A percentile compares a stretch with the other conserved stretches of the same genome.
phyloP scores from a whole-genome alignment of 2,113 vertebrate species.

The Hiodon tergisus region DNA sequence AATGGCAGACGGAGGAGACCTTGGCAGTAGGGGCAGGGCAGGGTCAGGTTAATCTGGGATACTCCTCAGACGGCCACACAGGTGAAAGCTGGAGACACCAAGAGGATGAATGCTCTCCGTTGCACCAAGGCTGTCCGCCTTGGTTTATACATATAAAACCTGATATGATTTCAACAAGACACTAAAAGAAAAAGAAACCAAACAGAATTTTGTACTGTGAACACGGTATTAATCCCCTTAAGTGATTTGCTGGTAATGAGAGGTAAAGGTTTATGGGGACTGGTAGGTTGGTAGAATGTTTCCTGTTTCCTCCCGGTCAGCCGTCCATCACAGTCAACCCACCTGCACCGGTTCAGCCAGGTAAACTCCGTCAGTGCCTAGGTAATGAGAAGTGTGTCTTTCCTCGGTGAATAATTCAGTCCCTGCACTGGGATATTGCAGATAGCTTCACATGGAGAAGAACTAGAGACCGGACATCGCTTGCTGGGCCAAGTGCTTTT shows the following conservation, averaged over 20 bases:
- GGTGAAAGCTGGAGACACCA: slow-evolving; percentile 36
- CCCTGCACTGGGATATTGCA: background rate
- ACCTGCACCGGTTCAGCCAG: slow-evolving; percentile 26
- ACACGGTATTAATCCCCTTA: background rate
- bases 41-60: slow-evolving; percentile 51
- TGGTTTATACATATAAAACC: too few relatives aligned
- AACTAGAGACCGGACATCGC: background rate
- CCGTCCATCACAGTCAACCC: slow-evolving; percentile 34
- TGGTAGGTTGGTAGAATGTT: slow-evolving; percentile 26
- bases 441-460: background rate
- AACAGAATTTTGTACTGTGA: background rate
- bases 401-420: background rate
- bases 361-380: slow-evolving; percentile 38
- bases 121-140: too few relatives aligned
- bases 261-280: background rate
- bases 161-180: too few relatives aligned
- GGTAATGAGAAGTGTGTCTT: slow-evolving; percentile 38
- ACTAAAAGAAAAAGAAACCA: too few relatives aligned
- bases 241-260: background rate
- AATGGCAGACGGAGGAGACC: slow-evolving; percentile 27
- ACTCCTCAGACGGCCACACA: slow-evolving; percentile 36
- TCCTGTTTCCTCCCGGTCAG: slow-evolving; percentile 42
- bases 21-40: slow-evolving; percentile 35
- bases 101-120: too few relatives aligned
- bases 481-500: too few relatives aligned